Conservation (phyloP, 2,888 invertebrate species). For the Mystacides longicornis region DNA sequence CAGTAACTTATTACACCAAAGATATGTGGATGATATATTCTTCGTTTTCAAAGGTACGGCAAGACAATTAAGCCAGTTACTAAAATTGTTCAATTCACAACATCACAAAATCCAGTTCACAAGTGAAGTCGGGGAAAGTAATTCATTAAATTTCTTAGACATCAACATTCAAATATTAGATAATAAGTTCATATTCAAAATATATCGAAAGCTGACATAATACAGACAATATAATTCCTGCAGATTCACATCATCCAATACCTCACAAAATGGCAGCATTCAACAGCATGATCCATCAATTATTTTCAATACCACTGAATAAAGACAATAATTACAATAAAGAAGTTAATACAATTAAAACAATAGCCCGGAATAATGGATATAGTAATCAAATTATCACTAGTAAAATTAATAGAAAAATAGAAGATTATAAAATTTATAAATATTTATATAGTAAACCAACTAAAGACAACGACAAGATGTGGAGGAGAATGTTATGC, state of each 20-base stretch:
- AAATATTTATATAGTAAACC: background rate
- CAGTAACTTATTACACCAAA: no score
- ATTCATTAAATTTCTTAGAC: background rate
- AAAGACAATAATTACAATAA: background rate
- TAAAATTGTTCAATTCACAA: background rate
- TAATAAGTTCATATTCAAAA: background rate
- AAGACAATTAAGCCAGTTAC: background rate
- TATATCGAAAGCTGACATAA: background rate
- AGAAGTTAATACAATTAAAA: background rate
- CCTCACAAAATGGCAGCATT: background rate
- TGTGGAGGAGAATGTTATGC: background rate
- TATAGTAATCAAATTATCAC: background rate
- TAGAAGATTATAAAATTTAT: background rate
- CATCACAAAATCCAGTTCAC: background rate
- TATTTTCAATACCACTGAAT: background rate
- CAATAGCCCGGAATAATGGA: background rate
- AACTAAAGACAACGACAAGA: background rate
- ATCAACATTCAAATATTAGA: slow-evolving; percentile 2
- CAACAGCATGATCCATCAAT: background rate
- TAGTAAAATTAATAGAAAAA: background rate
- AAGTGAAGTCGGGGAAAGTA: background rate
- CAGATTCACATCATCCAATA: background rate
- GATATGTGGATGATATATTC: no score
- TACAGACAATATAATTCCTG: background rate
- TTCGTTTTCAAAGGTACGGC: slow-evolving; percentile 4